Base-by-base conservation (phyloP, 2,888 invertebrate genomes). In the Lithophane semibrunnea region DNA sequence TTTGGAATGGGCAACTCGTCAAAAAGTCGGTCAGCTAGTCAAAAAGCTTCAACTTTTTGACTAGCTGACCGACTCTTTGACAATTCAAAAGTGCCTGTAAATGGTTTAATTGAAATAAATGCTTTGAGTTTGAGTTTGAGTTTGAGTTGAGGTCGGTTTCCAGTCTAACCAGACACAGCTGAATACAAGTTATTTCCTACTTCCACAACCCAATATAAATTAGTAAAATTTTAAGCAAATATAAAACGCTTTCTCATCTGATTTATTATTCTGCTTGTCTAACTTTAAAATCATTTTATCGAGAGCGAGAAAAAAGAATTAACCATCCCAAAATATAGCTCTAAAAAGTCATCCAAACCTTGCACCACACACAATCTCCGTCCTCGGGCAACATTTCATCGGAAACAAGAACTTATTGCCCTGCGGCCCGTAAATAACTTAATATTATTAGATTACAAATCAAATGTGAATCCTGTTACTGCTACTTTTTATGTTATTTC, bases 381-480 rank as follows among this genome's bases (percentile, higher is more conserved):
- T 89, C 88, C 90, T 87, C 89, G 73, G 90, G 92, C 92, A 93
- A 94, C 95, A 94, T 95, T 94, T 95, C 94, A 94, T 94, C 92
- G 94, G 92, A 92, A 94, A 95, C 94, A 94, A 95, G 95, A 94
- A 95, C 93, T 95, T 95, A 95, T 95, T 94, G 94, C 94, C 89
- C 86, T 74, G 85, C 88, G 91, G 87, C 90, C 91, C 93, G 94
- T 95, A 95, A 95, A 95, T 95, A 95, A 94, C 93, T 93, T 94
- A 93, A 94, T 93, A 93, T 94, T 94, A 95, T 94, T 94, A 94
- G 91, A 94, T 95, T 94, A 94, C 94, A 94, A 94, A 94, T 94
- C 94, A 94, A 94, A 94, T 90, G 91, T 88, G 94, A 92, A 90
- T 91, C 92, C 89, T 87, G 84, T 90, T 87, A 78, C 83, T 82